Conservation (phyloP, 2,888 invertebrate genomes). For the Drosophila subquinaria region DNA sequence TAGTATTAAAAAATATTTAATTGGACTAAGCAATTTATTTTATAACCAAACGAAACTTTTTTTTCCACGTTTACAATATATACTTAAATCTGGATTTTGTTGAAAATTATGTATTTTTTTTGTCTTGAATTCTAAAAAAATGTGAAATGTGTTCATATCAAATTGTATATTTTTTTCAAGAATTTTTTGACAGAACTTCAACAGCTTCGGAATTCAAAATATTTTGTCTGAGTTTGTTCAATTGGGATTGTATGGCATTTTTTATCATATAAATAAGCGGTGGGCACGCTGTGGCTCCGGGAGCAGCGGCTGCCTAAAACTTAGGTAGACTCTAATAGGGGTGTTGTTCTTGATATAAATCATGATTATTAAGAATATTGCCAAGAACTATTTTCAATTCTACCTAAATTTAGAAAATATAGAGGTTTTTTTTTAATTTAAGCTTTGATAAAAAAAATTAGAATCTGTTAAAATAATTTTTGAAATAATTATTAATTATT, state of each 20-base stretch:
- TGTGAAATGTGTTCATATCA: neutral
- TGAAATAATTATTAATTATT: neutral
- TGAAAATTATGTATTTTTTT: neutral
- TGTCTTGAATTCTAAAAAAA: neutral
- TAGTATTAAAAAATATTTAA: neutral
- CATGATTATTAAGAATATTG: neutral
- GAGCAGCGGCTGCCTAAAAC: too few relatives aligned
- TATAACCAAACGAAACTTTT: neutral
- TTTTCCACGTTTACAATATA: neutral
- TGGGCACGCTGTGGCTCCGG: too few relatives aligned
- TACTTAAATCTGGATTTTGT: neutral
- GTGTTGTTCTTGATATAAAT: neutral
- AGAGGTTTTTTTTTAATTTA: too few relatives aligned
- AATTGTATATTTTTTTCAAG: neutral
- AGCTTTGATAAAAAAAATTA: too few relatives aligned
- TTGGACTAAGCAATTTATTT: neutral
- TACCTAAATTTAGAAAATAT: too few relatives aligned
- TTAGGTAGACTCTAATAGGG: too few relatives aligned
- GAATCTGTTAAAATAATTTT: too few relatives aligned
- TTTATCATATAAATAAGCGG: neutral
- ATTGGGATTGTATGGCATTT: neutral
- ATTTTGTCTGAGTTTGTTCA: neutral
- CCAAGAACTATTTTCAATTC: too few relatives aligned
- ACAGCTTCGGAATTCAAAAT: neutral
- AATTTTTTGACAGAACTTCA: slow-evolving; percentile 5